These are phyloP conservation scores for Trichopoda pennipes DNA, from an alignment of 2,888 invertebrate genomes.

Conservation along the genomic window DNA sequence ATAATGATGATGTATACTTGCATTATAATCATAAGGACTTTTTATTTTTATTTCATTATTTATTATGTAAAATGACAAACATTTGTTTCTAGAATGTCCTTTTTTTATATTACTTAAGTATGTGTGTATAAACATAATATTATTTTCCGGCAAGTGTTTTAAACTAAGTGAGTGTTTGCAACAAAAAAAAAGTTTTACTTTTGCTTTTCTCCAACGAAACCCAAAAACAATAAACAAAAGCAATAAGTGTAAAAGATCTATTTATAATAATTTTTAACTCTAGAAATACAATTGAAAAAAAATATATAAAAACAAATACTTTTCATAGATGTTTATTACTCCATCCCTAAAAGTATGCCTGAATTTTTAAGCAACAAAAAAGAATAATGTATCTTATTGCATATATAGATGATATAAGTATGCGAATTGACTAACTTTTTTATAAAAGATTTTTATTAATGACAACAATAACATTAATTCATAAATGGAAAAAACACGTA, in stretches of 20 bases:
- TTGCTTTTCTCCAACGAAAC: background rate
- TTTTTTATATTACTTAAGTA: background rate
- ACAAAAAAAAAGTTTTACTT: background rate
- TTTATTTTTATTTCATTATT: slow-evolving; percentile 18
- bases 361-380: background rate
- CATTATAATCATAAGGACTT: background rate
- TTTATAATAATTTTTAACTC: background rate
- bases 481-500: slow-evolving; percentile 62
- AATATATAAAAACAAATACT: background rate
- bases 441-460: slow-evolving; percentile 36
- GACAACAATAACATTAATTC: slow-evolving; percentile 51
- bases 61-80: slow-evolving; percentile 44
- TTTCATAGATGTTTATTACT: background rate
- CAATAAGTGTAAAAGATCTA: slow-evolving; percentile 33
- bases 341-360: slow-evolving; percentile 31
- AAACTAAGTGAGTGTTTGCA: background rate
- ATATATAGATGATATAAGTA: background rate
- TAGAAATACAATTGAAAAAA: slow-evolving; percentile 10
- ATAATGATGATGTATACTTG: no score
- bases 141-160: slow-evolving; percentile 4
- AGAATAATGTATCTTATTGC: background rate
- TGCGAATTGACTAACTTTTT: slow-evolving; percentile 1
- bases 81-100: slow-evolving; percentile 48
- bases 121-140: background rate
- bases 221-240: slow-evolving; percentile 14